These are phyloP conservation scores for Epinotia nisella DNA, from an alignment of 2,888 invertebrate genomes.

Conservation along the genomic window DNA sequence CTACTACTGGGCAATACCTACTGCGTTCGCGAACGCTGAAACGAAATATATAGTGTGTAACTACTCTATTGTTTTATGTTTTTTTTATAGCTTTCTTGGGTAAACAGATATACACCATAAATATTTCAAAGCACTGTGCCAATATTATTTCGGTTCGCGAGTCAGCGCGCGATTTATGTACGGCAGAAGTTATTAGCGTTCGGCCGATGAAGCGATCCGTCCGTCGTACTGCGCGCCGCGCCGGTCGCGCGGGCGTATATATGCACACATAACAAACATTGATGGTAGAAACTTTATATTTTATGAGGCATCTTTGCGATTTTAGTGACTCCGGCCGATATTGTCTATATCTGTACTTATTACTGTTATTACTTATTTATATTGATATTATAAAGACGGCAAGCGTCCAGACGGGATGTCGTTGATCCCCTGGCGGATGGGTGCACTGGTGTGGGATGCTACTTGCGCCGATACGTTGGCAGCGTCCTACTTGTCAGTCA, in stretches of 20 bases:
- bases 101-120: constrained; percentile 65
- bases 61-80: constrained; percentile 21
- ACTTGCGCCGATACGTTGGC: too few relatives aligned
- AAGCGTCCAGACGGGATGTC: too few relatives aligned
- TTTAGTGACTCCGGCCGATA: too few relatives aligned
- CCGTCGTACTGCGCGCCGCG: not conserved
- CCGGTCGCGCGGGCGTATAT: not conserved
- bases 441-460: too few relatives aligned
- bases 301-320: too few relatives aligned
- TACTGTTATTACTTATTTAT: too few relatives aligned
- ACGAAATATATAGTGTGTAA: constrained; percentile 6
- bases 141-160: constrained; percentile 62
- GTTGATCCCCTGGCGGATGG: too few relatives aligned
- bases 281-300: too few relatives aligned
- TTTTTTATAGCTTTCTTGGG: constrained; percentile 35
- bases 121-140: constrained; percentile 60
- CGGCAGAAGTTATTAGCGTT: constrained; percentile 34
- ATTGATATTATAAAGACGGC: too few relatives aligned
- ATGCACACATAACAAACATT: too few relatives aligned
- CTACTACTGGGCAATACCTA: not conserved
- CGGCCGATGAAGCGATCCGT: constrained; percentile 19
- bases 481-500: too few relatives aligned
- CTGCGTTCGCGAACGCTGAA: not conserved
- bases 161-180: constrained; percentile 49
- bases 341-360: too few relatives aligned